Evolutionary conservation across 2,797 vertebrate genomes (phyloP).

Genomic region (Lagocephalus sceleratus): DNA sequence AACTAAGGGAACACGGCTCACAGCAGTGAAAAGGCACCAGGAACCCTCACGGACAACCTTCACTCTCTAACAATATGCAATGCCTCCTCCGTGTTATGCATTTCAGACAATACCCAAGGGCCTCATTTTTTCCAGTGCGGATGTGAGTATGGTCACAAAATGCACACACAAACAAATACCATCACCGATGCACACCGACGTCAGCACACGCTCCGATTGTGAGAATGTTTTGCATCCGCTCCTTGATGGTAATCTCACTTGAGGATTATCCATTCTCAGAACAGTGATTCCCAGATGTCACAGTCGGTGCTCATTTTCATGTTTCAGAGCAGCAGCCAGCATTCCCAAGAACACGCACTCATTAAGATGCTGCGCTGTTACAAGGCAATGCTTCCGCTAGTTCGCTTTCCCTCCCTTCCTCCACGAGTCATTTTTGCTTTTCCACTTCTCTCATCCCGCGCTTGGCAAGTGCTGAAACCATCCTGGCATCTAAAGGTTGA

Average conservation of each 20-base stretch:
- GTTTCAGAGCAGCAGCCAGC: constrained; percentile 48
- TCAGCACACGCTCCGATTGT: too few species aligned
- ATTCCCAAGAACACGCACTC: constrained; percentile 40
- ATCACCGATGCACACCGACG: too few species aligned
- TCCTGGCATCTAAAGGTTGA: constrained; percentile 10
- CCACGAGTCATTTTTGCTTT: constrained; percentile 5
- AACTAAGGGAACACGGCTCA: constrained; percentile 19
- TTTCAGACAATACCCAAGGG: constrained; percentile 66
- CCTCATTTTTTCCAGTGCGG: constrained; percentile 62
- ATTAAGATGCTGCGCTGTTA: constrained; percentile 55
- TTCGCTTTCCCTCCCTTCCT: constrained; percentile 13
- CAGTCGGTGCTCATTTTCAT: constrained; percentile 53
- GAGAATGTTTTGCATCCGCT: constrained; percentile 51
- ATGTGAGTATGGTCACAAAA: constrained; percentile 35
- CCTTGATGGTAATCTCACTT: constrained; percentile 59
- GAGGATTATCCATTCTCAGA: constrained; percentile 62
- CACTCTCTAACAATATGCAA: constrained; percentile 28
- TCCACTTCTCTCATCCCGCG: constrained; percentile 13
- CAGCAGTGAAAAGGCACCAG: constrained; percentile 26
- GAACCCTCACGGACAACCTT: constrained; percentile 37
- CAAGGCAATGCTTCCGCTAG: constrained; percentile 27
- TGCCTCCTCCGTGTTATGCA: constrained; percentile 51
- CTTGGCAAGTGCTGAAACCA: constrained; percentile 1
- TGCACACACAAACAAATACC: constrained; percentile 19
- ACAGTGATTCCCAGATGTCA: constrained; percentile 60